Conservation (phyloP, 1,140 invertebrate genomes). For the Saccostrea echinata region DNA sequence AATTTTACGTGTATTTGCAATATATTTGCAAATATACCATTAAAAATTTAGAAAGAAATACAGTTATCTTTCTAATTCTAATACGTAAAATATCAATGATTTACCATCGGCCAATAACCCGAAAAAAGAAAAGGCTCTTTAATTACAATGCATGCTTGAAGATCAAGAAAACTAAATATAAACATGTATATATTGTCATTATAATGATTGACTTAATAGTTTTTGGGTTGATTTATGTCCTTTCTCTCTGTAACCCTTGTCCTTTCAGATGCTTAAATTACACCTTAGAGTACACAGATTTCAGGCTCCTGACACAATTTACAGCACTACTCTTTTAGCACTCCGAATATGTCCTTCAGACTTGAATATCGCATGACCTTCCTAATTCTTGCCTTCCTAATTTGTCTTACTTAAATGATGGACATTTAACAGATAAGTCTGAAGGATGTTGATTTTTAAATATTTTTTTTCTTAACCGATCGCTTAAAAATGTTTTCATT, state of each 20-base stretch:
- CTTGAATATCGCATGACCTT: background rate
- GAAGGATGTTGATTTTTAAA: too few relatives aligned
- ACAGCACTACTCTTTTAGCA: background rate
- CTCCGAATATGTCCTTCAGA: background rate
- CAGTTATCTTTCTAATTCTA: too few relatives aligned
- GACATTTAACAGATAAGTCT: too few relatives aligned
- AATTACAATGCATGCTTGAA: background rate
- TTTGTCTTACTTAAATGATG: background rate
- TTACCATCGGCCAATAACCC: background rate
- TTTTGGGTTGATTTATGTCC: background rate
- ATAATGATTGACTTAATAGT: background rate
- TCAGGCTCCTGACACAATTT: background rate
- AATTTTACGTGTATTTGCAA: too few relatives aligned
- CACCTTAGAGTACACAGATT: background rate
- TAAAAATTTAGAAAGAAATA: too few relatives aligned
- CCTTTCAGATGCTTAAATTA: background rate
- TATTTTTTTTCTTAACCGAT: too few relatives aligned
- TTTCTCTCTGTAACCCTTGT: background rate
- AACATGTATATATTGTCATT: conserved; percentile 11
- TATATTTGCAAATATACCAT: too few relatives aligned
- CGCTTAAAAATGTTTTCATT: too few relatives aligned
- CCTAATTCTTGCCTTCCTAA: background rate
- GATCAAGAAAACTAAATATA: background rate
- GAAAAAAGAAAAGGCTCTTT: background rate
- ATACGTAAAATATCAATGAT: too few relatives aligned